These are phyloP conservation scores for Tetragonula carbonaria DNA, from an alignment of 2,888 invertebrate genomes.

Conservation along the genomic window DNA sequence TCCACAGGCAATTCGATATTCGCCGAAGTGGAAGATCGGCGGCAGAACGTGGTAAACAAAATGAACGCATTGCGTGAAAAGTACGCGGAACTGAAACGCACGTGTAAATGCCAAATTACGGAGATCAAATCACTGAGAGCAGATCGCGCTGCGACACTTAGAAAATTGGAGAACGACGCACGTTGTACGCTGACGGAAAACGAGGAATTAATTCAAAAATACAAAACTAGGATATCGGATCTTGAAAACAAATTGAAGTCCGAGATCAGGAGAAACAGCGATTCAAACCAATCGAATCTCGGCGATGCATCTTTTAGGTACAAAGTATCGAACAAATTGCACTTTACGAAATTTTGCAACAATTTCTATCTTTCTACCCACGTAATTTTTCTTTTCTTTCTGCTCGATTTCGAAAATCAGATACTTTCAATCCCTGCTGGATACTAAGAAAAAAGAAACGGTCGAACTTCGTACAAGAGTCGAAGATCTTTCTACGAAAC, in stretches of 20 bases:
- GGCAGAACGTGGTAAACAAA: conserved; percentile 68
- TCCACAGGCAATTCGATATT: conserved; percentile 78
- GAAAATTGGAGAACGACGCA: conserved; percentile 72
- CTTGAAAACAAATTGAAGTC: conserved; percentile 73
- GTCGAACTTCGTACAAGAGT: conserved; percentile 72
- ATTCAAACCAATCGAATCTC: conserved; percentile 6
- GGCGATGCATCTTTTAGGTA: conserved; percentile 55
- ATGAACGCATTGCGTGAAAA: conserved; percentile 70
- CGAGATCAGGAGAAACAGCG: conserved; percentile 59
- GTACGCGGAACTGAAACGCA: conserved; percentile 71
- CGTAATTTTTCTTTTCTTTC: not conserved
- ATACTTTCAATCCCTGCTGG: conserved; percentile 73
- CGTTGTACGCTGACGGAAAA: conserved; percentile 66
- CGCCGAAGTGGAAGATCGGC: conserved; percentile 79
- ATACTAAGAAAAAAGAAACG: conserved; percentile 71
- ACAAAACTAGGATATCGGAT: conserved; percentile 72
- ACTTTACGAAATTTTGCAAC: not conserved
- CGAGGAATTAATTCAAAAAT: conserved; percentile 69
- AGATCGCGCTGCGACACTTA: conserved; percentile 67
- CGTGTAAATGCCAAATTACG: conserved; percentile 64
- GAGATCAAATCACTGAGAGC: conserved; percentile 72
- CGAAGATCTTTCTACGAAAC: conserved; percentile 72
- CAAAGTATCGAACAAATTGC: not conserved
- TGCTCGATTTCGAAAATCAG: conserved; percentile 55
- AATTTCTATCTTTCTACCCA: not conserved